Evolutionary conservation across 2,113 vertebrate genomes (phyloP).

Genomic region (Apteryx owenii): DNA sequence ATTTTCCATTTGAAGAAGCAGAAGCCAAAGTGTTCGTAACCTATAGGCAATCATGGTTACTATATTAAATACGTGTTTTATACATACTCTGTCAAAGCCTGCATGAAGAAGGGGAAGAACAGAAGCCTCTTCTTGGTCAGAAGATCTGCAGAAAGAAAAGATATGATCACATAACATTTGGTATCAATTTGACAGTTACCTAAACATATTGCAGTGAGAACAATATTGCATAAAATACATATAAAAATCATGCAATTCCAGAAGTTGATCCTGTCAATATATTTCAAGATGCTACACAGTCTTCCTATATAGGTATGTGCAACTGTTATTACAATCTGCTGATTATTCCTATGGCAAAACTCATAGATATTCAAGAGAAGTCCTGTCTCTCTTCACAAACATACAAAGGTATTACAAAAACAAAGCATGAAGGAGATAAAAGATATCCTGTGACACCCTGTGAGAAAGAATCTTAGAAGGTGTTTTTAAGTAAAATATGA

Average conservation of each 20-base stretch:
- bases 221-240: background rate
- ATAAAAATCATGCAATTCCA: background rate
- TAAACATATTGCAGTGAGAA: background rate
- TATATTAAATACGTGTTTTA: background rate
- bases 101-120: slow-evolving; percentile 91
- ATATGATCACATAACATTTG: background rate
- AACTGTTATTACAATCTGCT: background rate
- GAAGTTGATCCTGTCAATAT: background rate
- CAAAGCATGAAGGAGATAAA: background rate
- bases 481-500: background rate
- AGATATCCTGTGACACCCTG: background rate
- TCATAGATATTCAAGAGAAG: background rate
- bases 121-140: slow-evolving; percentile 88
- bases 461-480: background rate
- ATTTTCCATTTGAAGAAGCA: background rate
- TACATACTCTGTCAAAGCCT: slow-evolving; percentile 92
- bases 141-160: slow-evolving; percentile 80
- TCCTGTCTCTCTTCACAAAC: background rate
- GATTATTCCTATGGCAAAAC: background rate
- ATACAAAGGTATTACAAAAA: background rate
- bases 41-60: background rate
- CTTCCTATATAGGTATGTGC: background rate
- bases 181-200: background rate
- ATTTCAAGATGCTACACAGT: background rate
- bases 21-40: background rate